These are phyloP conservation scores for Dorcus hopei DNA, from an alignment of 2,888 invertebrate species.

Conservation along the genomic window DNA sequence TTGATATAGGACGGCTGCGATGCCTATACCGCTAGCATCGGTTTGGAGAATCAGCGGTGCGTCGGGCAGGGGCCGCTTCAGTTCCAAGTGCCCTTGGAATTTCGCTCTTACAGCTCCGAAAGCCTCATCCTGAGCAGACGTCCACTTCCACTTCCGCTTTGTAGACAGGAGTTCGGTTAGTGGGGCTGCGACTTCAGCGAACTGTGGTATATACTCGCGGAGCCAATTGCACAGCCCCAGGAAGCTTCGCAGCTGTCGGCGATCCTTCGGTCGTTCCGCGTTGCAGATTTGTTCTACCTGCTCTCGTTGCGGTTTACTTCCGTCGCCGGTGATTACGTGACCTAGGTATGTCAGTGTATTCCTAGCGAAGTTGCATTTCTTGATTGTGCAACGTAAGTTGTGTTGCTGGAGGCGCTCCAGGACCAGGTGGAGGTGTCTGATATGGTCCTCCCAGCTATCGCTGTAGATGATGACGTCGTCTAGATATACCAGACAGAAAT, in stretches of 20 bases:
- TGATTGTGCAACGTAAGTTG: slow-evolving; percentile 9
- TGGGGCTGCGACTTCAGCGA: slow-evolving; percentile 1
- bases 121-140: slow-evolving; percentile 9
- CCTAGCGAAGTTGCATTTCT: slow-evolving; percentile 21
- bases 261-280: slow-evolving; percentile 7
- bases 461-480: slow-evolving; percentile 32
- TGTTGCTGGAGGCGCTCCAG: slow-evolving; percentile 22
- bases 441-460: slow-evolving; percentile 18
- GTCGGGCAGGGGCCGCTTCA: slow-evolving; percentile 2
- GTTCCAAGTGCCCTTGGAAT: slow-evolving; percentile 6
- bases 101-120: slow-evolving; percentile 18
- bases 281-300: slow-evolving; percentile 13
- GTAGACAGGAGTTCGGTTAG: neutral
- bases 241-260: slow-evolving; percentile 20
- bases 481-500: slow-evolving; percentile 25
- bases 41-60: slow-evolving; percentile 21
- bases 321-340: slow-evolving; percentile 14
- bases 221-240: slow-evolving; percentile 22
- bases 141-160: slow-evolving; percentile 12
- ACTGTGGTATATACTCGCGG: slow-evolving; percentile 10
- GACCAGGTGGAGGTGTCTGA: slow-evolving; percentile 16
- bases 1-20: slow-evolving; percentile 30
- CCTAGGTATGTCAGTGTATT: slow-evolving; percentile 16
- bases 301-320: slow-evolving; percentile 14
- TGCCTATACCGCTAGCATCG: slow-evolving; percentile 26